These are phyloP conservation scores for Lasaia peninsularis DNA, from an alignment of 1,140 invertebrate species.

Conservation along the genomic window DNA sequence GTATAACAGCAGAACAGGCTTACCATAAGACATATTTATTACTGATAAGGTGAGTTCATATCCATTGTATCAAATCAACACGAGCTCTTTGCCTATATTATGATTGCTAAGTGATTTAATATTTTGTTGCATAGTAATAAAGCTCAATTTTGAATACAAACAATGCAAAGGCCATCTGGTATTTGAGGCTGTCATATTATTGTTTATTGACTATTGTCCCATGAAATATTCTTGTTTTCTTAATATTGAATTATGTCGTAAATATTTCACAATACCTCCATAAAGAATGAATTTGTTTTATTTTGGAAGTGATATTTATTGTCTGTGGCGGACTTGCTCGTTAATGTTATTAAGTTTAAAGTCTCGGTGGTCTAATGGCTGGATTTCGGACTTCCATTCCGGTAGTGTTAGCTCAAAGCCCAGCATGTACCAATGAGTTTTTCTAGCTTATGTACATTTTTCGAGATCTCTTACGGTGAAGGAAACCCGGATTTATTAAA, in stretches of 20 bases:
- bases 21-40: background rate
- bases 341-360: background rate
- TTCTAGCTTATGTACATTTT: too few relatives aligned
- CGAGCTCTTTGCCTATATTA: background rate
- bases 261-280: background rate
- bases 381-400: too few relatives aligned
- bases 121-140: background rate
- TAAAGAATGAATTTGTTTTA: slow-evolving; percentile 12
- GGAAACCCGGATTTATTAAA: too few relatives aligned
- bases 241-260: slow-evolving; percentile 9
- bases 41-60: background rate
- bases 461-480: too few relatives aligned
- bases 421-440: too few relatives aligned
- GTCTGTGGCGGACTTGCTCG: background rate
- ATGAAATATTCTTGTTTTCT: slow-evolving; percentile 1
- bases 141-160: background rate
- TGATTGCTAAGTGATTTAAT: background rate
- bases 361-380: too few relatives aligned
- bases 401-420: too few relatives aligned
- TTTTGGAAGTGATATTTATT: background rate
- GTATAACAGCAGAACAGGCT: background rate
- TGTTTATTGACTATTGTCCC: slow-evolving; percentile 9
- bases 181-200: slow-evolving; percentile 4
- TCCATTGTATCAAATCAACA: background rate
- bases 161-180: background rate